Evolutionary conservation across 2,888 invertebrate genomes (phyloP).

Genomic region (Idaea straminata): DNA sequence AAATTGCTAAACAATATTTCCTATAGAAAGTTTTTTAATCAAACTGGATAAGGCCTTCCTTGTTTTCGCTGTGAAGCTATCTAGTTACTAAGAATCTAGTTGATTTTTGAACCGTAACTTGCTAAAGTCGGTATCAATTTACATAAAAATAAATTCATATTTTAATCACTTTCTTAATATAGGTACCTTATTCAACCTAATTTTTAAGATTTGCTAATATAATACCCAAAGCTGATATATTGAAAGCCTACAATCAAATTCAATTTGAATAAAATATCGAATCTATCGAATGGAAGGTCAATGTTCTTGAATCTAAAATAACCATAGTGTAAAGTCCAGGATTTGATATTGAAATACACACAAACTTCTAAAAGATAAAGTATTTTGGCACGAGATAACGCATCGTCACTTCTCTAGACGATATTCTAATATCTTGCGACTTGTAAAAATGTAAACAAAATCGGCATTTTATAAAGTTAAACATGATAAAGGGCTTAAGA

Average conservation of each 20-base stretch:
- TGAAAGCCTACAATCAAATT: not conserved
- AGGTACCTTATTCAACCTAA: too few species aligned
- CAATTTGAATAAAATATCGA: not conserved
- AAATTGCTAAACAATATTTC: too few species aligned
- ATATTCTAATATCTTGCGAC: not conserved
- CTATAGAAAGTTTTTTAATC: too few species aligned
- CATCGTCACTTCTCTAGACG: constrained; percentile 4
- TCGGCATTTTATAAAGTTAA: not conserved
- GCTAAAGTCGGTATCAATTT: too few species aligned
- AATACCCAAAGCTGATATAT: not conserved
- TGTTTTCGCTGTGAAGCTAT: too few species aligned
- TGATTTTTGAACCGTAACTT: too few species aligned
- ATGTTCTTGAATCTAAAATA: constrained; percentile 6
- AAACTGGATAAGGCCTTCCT: too few species aligned
- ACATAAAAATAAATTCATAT: too few species aligned
- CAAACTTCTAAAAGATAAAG: constrained; percentile 34
- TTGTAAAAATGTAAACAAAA: not conserved
- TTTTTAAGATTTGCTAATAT: too few species aligned
- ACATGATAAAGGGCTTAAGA: not conserved
- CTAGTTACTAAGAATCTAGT: too few species aligned
- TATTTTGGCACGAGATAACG: constrained; percentile 43
- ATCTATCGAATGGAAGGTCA: not conserved
- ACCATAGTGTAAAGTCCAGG: constrained; percentile 38
- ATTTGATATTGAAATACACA: constrained; percentile 40
- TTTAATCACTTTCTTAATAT: too few species aligned